These are phyloP conservation scores for Sceloporus undulatus DNA, from an alignment of 2,113 vertebrate genomes.

Conservation along the genomic window DNA sequence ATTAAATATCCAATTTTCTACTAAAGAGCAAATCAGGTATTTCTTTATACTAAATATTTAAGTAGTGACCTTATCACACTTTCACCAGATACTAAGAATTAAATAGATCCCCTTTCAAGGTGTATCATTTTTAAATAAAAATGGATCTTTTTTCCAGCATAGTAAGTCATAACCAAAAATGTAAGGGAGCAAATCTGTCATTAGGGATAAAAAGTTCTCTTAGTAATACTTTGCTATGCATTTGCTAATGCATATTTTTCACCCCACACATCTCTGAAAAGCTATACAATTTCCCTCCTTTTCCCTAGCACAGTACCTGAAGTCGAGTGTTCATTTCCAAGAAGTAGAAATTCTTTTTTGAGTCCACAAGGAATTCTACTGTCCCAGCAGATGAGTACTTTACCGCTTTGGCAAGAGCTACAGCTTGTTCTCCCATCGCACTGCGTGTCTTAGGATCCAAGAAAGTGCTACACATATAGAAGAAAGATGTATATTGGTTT, in stretches of 20 bases:
- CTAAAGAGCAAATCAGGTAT: background rate
- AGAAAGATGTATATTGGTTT: background rate
- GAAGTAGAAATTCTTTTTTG: slow-evolving; percentile 95
- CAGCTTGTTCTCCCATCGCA: slow-evolving; percentile 97
- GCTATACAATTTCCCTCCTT: background rate
- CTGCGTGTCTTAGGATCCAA: slow-evolving; percentile 88
- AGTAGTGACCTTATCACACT: background rate
- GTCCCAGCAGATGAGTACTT: slow-evolving; percentile 96
- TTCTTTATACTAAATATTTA: background rate
- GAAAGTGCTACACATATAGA: slow-evolving; percentile 82
- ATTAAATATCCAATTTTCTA: background rate
- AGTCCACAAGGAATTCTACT: slow-evolving; percentile 97
- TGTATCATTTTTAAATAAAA: background rate
- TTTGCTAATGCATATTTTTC: background rate
- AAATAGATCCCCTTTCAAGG: background rate
- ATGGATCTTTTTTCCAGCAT: too few relatives aligned
- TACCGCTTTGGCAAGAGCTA: slow-evolving; percentile 94
- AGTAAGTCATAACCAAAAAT: background rate
- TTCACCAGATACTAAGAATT: background rate
- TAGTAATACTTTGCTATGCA: background rate
- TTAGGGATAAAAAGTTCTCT: background rate
- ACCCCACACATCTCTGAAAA: background rate
- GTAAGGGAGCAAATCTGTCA: background rate
- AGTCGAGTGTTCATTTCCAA: slow-evolving; percentile 99
- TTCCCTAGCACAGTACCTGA: slow-evolving; percentile 82